Base-by-base conservation (phyloP, 2,888 invertebrate species). In the Hirtodrosophila trivittata region DNA sequence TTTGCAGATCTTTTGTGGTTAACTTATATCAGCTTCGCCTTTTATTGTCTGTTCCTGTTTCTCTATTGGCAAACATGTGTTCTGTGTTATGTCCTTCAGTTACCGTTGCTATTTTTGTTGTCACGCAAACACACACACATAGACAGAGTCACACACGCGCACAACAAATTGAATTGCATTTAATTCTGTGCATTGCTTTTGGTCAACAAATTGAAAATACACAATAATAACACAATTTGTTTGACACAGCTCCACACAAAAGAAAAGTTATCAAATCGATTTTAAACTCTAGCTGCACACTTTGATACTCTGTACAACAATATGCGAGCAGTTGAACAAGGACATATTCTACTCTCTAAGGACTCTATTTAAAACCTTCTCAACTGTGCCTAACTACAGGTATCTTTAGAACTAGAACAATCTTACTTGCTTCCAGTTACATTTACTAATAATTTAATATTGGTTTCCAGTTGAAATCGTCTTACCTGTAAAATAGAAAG, bases 81-180 rank as follows among this genome's bases (percentile, higher is more conserved):
- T 77, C 43, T 62, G 49, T 59, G 65, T 58, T 66, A 65, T 55
- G 55, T 47, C 58, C 35, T 43, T 41, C 35, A 45, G 39, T 28
- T 55, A 32, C 21, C 42, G 28, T 35, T 42, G 28, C 16, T 56
- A 16, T 26, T 41, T 32, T 16, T 43, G 45, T 33, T 41, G 30
- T 43, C 38, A 50, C 10, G 39, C 25, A 52, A 13, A 21, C 18
- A 21, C 47, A 7, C 33, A 60, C 25, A 49, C 13, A 51, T 14
- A 18, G 21, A 12, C 49, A 32, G 16, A 52, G 28, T 39, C 35
- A 28, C 26, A 21, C 26, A 41, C 50, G 21, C 14, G 33, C 1
- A 33, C 14, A 26, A 30, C 35, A 77, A 77, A 77, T 80, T 72
- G 77, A 80, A 80, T 80, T 77, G 81, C 81, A 80, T 77, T 81